A percentile compares a stretch with the other conserved stretches of the same genome.
phyloP scores from a whole-genome alignment of 2,888 invertebrate species.

The Heliconius ismenius region DNA sequence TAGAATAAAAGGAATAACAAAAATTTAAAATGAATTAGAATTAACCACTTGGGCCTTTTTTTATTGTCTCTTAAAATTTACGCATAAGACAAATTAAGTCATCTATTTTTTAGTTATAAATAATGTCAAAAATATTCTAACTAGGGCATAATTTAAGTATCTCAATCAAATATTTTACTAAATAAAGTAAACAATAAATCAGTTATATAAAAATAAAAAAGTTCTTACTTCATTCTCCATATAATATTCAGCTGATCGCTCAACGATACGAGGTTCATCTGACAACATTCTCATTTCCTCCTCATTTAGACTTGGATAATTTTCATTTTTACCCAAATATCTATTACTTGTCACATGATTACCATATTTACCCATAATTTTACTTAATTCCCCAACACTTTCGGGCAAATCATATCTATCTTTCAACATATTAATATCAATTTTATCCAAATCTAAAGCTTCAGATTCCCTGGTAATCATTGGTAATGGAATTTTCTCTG shows the following conservation, averaged over 20 bases:
- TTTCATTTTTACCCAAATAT: slow-evolving; percentile 39
- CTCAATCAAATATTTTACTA: too few relatives aligned
- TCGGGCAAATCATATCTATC: slow-evolving; percentile 35
- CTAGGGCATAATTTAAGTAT: too few relatives aligned
- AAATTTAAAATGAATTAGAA: too few relatives aligned
- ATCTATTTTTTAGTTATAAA: too few relatives aligned
- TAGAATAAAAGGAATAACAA: too few relatives aligned
- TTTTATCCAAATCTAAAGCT: slow-evolving; percentile 37
- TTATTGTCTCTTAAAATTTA: too few relatives aligned
- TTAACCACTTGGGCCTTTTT: too few relatives aligned
- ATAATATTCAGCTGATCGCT: slow-evolving; percentile 52
- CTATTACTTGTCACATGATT: slow-evolving; percentile 23
- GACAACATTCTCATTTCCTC: slow-evolving; percentile 68
- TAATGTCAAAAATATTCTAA: too few relatives aligned
- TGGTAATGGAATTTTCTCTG: slow-evolving; percentile 31
- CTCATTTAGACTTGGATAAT: slow-evolving; percentile 53
- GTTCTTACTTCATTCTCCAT: slow-evolving; percentile 75
- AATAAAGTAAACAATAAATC: too few relatives aligned
- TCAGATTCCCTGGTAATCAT: background rate
- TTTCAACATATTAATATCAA: slow-evolving; percentile 33
- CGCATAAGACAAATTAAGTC: too few relatives aligned
- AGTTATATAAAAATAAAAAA: background rate
- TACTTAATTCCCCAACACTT: slow-evolving; percentile 38
- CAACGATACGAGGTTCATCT: slow-evolving; percentile 60
- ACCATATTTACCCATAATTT: slow-evolving; percentile 29